Evolutionary conservation across 92 coral and sea anemone species (phyloP), one percentile per base, ranked within the genome.

Genomic region (Parazoanthus swiftii): DNA sequence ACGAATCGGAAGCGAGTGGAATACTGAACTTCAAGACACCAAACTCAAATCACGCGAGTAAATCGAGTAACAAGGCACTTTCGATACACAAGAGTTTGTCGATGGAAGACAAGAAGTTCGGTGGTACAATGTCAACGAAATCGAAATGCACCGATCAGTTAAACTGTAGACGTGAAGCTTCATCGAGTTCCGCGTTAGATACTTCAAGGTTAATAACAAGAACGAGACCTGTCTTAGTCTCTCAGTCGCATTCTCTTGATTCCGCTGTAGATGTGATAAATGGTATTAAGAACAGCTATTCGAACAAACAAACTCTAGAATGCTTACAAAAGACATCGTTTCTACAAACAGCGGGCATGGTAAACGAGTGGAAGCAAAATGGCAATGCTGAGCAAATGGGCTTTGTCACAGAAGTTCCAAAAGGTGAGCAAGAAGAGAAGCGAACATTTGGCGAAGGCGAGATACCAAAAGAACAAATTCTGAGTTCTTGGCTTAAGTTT

Each of bases 401-500:
- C 50, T 29, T 21, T 20, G 46, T 51, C 4, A 5, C 21, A n/a
- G 21, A 80, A 18, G n/a, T 36, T 37, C 7, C 33, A 7, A 20
- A 20, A 72, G 36, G 33, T 0, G 11, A 46, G 25, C 35, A 29
- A 81, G 73, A 29, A 63, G 35, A 42, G 20, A 6, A 42, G 48
- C 63, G 48, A 35, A 39, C 8, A 21, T 38, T 33, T 13, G 9
- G 25, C 26, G 33, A 13, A 81, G 23, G 29, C 35, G 74, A 81
- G 6, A 20, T 66, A 8, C 20, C 80, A 25, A 85, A 85, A 70
- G 88, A 85, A 72, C 25, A 72, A 36, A 71, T 85, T 20, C 7
- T 85, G 48, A 72, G 50, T 71, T 75, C 88, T 8, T 75, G 79
- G 88, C 88, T 75, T 35, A 85, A 72, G 43, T 71, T 85, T 70